Conservation (phyloP, 2,888 invertebrate species). For the Caenorhabditis sulstoni region DNA sequence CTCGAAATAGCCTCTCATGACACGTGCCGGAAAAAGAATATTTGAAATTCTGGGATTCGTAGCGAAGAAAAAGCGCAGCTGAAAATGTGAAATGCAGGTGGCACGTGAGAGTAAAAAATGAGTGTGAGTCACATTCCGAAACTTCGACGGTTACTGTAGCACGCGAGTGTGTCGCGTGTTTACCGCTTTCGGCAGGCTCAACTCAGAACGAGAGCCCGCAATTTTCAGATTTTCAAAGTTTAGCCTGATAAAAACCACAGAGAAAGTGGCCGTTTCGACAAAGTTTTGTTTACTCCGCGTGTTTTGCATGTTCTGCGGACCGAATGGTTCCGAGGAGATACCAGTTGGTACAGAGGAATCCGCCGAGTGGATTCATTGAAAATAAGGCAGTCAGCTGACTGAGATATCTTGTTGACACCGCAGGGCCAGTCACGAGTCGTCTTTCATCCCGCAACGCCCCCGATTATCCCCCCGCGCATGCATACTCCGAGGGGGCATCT, state of each 20-base stretch:
- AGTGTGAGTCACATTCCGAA: too few relatives aligned
- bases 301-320: constrained; percentile 38
- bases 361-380: background rate
- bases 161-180: too few relatives aligned
- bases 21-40: background rate
- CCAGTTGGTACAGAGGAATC: constrained; percentile 16
- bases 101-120: too few relatives aligned
- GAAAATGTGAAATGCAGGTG: background rate
- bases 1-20: too few relatives aligned
- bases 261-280: background rate
- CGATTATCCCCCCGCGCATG: constrained; percentile 3
- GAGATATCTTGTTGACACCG: constrained; percentile 47
- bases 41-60: background rate
- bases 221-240: too few relatives aligned
- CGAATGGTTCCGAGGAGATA: background rate
- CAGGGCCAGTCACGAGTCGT: constrained; percentile 31
- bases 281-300: constrained; percentile 11
- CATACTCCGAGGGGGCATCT: too few relatives aligned
- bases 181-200: too few relatives aligned
- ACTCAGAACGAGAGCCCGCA: too few relatives aligned
- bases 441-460: constrained; percentile 23
- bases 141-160: too few relatives aligned
- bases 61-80: background rate
- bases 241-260: too few relatives aligned
- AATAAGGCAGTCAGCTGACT: constrained; percentile 35